Evolutionary conservation across 2,797 vertebrate species (phyloP).

Genomic region (Selene dorsalis): DNA sequence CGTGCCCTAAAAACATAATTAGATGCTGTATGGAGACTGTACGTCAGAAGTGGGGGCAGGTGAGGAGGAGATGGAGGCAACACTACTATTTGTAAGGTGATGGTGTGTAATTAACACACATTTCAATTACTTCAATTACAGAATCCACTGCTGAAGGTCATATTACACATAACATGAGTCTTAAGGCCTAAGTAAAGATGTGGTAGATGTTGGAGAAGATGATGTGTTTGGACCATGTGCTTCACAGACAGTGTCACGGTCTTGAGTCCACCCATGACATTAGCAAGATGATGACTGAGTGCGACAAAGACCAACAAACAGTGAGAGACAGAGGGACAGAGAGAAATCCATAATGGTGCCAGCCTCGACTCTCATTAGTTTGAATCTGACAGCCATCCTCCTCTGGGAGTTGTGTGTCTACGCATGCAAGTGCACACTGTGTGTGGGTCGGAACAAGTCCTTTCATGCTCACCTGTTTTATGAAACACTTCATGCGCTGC

Average conservation of each 20-base stretch:
- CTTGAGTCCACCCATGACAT: conserved; percentile 9
- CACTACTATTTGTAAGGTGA: conserved; percentile 48
- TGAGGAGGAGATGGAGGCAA: conserved; percentile 28
- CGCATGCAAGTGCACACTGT: neutral
- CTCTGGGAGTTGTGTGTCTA: neutral
- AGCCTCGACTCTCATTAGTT: conserved; percentile 47
- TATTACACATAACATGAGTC: conserved; percentile 27
- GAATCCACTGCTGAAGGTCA: conserved; percentile 13
- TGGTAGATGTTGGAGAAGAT: no score
- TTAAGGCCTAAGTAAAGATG: neutral
- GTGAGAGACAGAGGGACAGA: conserved; percentile 18
- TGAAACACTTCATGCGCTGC: neutral
- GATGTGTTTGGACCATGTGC: neutral
- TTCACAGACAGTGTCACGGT: conserved; percentile 19
- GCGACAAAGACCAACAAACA: conserved; percentile 26
- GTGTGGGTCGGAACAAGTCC: neutral
- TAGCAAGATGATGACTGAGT: conserved; percentile 14
- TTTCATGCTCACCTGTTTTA: conserved; percentile 22
- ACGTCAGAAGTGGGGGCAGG: conserved; percentile 30
- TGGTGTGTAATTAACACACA: conserved; percentile 56
- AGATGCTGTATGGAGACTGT: conserved; percentile 47
- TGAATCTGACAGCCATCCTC: conserved; percentile 50
- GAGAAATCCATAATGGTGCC: conserved; percentile 23
- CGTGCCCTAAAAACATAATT: conserved; percentile 57
- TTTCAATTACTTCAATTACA: conserved; percentile 49